phyloP scores from a whole-genome alignment of 2,888 invertebrate genomes.

The Abrostola triplasia region DNA sequence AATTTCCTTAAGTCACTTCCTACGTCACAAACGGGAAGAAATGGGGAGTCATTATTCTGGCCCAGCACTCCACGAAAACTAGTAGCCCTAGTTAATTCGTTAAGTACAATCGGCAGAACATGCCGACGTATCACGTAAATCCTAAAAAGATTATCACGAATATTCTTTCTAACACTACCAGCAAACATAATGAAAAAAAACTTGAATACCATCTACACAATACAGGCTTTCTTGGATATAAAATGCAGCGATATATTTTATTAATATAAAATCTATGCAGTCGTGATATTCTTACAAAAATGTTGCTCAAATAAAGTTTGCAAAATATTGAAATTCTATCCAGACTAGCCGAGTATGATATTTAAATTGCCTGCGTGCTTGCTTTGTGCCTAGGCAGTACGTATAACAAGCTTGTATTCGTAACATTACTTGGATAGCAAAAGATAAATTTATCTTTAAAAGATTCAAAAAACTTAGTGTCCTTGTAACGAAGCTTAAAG shows the following conservation, averaged over 20 bases:
- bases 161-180: too few species aligned
- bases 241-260: slow-evolving; percentile 28
- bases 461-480: too few species aligned
- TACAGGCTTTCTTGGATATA: slow-evolving; percentile 3
- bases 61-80: too few species aligned
- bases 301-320: slow-evolving; percentile 19
- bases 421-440: neutral
- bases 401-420: slow-evolving; percentile 13
- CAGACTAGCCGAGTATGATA: slow-evolving; percentile 24
- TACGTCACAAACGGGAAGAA: too few species aligned
- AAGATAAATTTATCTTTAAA: neutral
- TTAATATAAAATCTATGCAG: slow-evolving; percentile 32
- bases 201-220: neutral
- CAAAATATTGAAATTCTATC: slow-evolving; percentile 50
- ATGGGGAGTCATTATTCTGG: too few species aligned
- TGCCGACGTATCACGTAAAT: too few species aligned
- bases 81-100: too few species aligned
- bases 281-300: slow-evolving; percentile 29
- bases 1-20: too few species aligned
- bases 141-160: too few species aligned
- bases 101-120: too few species aligned
- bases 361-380: slow-evolving; percentile 40
- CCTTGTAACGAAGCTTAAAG: too few species aligned
- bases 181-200: neutral
- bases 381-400: slow-evolving; percentile 20